Evolutionary conservation across 2,797 vertebrate species (phyloP).

Genomic region (Gephyroberyx darwinii): DNA sequence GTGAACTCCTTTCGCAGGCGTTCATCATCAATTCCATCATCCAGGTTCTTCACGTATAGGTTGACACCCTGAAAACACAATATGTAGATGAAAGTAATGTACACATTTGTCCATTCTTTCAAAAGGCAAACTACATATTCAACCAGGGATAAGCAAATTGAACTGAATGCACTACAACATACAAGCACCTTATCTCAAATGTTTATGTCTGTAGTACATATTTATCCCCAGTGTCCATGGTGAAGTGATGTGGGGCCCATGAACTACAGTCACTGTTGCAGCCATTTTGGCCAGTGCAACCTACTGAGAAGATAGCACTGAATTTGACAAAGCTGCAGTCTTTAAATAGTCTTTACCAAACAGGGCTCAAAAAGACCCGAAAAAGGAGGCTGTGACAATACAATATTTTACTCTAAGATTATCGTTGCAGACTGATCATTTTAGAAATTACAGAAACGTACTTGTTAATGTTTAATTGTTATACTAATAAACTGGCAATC

Average conservation of each 20-base stretch:
- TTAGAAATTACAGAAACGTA: no score
- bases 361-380: neutral
- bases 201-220: conserved; percentile 66
- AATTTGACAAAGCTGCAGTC: conserved; percentile 79
- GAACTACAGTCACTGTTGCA: conserved; percentile 75
- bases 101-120: neutral
- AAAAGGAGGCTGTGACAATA: no score
- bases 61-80: conserved; percentile 89
- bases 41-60: conserved; percentile 97
- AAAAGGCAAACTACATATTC: conserved; percentile 1
- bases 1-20: conserved; percentile 83
- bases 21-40: conserved; percentile 94
- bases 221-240: conserved; percentile 70
- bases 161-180: no score
- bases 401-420: no score
- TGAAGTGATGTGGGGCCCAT: conserved; percentile 64
- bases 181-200: neutral
- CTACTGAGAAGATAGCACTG: conserved; percentile 62
- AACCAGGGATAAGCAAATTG: neutral
- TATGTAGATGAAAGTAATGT: neutral
- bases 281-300: conserved; percentile 76
- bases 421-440: no score
- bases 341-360: neutral
- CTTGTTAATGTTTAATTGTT: no score
- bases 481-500: no score